These are phyloP conservation scores for Desmodus rotundus DNA, from an alignment of 2,113 vertebrate genomes.

Conservation along the genomic window DNA sequence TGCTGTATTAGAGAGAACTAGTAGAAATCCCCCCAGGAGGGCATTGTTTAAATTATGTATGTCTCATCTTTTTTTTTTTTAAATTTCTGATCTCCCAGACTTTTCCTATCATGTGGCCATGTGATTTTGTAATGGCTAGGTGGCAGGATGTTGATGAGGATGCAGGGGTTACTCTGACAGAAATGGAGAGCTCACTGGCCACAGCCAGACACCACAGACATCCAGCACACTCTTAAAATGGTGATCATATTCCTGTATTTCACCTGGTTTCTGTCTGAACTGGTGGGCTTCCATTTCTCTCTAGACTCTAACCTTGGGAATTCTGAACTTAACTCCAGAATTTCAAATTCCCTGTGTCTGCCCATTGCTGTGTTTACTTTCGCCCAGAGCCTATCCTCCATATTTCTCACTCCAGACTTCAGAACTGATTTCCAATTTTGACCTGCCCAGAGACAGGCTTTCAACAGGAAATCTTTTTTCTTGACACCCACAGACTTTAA, in stretches of 20 bases:
- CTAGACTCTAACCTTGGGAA: neutral
- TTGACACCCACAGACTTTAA: neutral
- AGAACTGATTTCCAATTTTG: conserved; percentile 1
- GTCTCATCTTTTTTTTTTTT: neutral
- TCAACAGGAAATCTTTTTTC: neutral
- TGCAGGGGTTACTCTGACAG: neutral
- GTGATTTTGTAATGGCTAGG: neutral
- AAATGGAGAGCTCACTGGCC: neutral
- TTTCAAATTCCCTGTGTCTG: neutral
- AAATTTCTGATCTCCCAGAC: neutral
- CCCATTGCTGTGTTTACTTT: neutral
- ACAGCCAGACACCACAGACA: neutral
- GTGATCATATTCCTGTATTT: neutral
- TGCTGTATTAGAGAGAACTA: neutral
- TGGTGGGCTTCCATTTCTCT: neutral
- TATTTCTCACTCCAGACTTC: neutral
- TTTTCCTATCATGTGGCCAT: neutral
- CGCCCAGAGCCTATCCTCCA: neutral
- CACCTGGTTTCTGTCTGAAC: neutral
- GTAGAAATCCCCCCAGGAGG: neutral
- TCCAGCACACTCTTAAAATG: neutral
- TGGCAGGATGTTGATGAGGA: neutral
- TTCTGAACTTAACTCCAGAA: neutral
- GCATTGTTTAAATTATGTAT: neutral
- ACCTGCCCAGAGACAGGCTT: neutral